Evolutionary conservation across 2,113 vertebrate genomes (phyloP).

Genomic region (Burhinus oedicnemus): DNA sequence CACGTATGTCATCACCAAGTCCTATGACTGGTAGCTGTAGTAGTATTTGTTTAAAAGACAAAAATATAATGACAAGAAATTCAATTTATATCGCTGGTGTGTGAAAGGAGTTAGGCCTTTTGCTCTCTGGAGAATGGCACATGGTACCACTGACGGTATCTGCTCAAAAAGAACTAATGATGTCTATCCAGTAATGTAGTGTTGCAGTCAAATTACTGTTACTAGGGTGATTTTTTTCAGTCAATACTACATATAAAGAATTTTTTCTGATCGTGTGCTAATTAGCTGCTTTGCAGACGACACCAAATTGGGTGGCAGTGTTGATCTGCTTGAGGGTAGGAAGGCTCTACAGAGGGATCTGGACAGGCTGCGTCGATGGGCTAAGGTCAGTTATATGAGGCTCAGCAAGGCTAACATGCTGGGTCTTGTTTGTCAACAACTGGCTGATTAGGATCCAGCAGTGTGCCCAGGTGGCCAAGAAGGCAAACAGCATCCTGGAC

Average conservation of each 20-base stretch:
- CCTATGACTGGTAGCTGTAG: neutral
- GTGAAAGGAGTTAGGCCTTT: neutral
- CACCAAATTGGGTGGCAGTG: neutral
- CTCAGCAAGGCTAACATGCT: neutral
- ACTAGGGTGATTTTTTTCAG: neutral
- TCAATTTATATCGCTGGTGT: neutral
- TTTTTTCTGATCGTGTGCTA: neutral
- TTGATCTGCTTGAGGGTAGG: neutral
- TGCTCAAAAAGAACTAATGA: neutral
- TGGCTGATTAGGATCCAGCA: neutral
- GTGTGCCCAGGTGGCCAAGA: neutral
- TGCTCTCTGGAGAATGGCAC: neutral
- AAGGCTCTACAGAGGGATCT: neutral
- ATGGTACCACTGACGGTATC: neutral
- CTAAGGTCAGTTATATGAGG: fast-evolving
- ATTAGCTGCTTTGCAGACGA: neutral
- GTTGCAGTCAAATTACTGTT: neutral
- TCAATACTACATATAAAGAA: neutral
- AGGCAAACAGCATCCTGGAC: neutral
- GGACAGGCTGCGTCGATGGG: neutral
- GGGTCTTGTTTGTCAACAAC: neutral
- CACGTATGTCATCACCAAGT: neutral
- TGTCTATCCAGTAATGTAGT: neutral
- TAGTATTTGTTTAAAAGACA: neutral
- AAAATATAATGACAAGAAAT: neutral